Evolutionary conservation across 2,888 invertebrate genomes (phyloP), one percentile per base, ranked within the genome.

Genomic region (Rapana venosa): DNA sequence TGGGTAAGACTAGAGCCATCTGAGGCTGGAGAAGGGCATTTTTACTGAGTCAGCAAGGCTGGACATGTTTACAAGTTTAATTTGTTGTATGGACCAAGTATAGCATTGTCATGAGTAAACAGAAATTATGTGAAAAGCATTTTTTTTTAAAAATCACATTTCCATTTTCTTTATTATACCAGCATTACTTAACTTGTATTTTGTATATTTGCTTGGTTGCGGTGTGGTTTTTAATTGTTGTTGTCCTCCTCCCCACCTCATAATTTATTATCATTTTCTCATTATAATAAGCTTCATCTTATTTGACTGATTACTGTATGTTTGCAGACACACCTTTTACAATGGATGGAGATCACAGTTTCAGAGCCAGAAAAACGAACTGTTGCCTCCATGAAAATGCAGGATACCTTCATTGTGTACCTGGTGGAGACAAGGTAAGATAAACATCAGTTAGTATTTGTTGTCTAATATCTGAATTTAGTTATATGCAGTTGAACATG

Each of bases 331-430:
- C 95, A 95, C 89, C 92, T 96, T 91, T 90, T 95, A 84, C 94
- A 95, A 93, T 96, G 96, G 96, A 95, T 96, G 95, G 95, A 96
- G 88, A 95, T 96, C 20, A 92, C 94, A 61, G 95, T 96, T 4
- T 94, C 95, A 35, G 96, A 96, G 81, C 95, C 96, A 90, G 96
- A 96, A 91, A 96, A 95, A 91, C 93, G 96, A 86, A 94, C 93
- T 1, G 94, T 94, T 13, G 94, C 94, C 15, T 94, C 95, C 6
- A 95, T 96, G 95, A 95, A 95, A 90, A 94, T 95, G 93, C 95
- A 96, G 91, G 96, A 96, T 88, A 95, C 96, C 35, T 96, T 93
- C 91, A 94, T 95, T 89, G 96, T 96, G 0, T 96, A 96, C 92
- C 93, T 95, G 30, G 93, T 96, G 36, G 96, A 96, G 92, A 95